A percentile compares a stretch with the other conserved stretches of the same genome.
Evolutionary conservation across 2,888 invertebrate genomes (phyloP).

Genomic region (Apocheima hispidaria): DNA sequence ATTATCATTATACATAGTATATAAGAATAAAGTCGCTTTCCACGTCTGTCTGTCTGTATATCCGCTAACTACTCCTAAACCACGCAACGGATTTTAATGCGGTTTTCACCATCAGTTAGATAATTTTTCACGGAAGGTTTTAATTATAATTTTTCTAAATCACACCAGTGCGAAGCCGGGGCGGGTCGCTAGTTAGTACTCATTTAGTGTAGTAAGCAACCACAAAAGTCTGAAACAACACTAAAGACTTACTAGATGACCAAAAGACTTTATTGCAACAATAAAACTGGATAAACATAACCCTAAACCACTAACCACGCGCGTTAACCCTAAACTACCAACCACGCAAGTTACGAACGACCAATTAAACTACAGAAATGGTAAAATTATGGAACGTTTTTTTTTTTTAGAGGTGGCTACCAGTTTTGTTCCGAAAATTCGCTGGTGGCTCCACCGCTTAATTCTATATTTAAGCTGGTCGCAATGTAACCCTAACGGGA

Average conservation of each 20-base stretch:
- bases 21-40: too few relatives aligned
- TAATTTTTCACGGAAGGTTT: too few relatives aligned
- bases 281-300: constrained; percentile 45
- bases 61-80: too few relatives aligned
- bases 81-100: too few relatives aligned
- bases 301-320: constrained; percentile 8
- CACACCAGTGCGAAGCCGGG: too few relatives aligned
- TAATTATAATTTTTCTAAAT: too few relatives aligned
- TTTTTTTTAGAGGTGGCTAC: background rate
- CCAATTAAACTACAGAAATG: background rate
- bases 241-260: constrained; percentile 2
- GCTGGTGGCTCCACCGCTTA: background rate
- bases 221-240: background rate
- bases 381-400: background rate
- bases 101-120: too few relatives aligned
- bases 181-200: too few relatives aligned
- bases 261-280: constrained; percentile 15
- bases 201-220: too few relatives aligned
- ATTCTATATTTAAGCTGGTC: background rate
- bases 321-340: constrained; percentile 6
- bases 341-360: background rate
- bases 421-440: too few relatives aligned
- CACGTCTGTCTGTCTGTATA: too few relatives aligned
- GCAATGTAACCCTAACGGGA: constrained; percentile 38
- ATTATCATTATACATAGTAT: too few relatives aligned